Conservation (phyloP, 2,888 invertebrate species). For the Drosophila paramelanica region DNA sequence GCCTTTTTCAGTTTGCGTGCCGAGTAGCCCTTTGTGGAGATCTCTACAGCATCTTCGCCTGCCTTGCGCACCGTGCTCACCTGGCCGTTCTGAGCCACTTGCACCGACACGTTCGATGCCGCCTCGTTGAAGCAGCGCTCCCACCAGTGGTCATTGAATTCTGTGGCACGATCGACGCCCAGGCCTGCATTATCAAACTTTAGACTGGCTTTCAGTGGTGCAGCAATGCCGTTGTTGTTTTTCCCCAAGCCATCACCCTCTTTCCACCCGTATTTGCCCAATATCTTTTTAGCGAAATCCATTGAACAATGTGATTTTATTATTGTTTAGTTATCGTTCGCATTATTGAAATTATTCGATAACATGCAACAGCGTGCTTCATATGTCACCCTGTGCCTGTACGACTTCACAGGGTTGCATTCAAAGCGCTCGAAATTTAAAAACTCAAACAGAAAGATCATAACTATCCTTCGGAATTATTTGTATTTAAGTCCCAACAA, state of each 20-base stretch:
- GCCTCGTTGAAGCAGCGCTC: slow-evolving; percentile 91
- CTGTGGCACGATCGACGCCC: slow-evolving; percentile 90
- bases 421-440: slow-evolving; percentile 1
- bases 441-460: background rate
- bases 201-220: slow-evolving; percentile 91
- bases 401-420: slow-evolving; percentile 15
- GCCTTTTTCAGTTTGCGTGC: slow-evolving; percentile 69
- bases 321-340: slow-evolving; percentile 21
- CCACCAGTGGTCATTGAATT: slow-evolving; percentile 95
- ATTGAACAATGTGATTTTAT: slow-evolving; percentile 55
- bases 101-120: slow-evolving; percentile 88
- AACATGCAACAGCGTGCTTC: background rate
- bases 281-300: slow-evolving; percentile 83
- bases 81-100: slow-evolving; percentile 62
- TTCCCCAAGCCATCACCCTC: slow-evolving; percentile 90
- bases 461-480: background rate
- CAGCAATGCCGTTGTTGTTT: slow-evolving; percentile 90
- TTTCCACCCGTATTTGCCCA: slow-evolving; percentile 84
- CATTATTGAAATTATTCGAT: slow-evolving; percentile 30
- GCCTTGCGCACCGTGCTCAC: slow-evolving; percentile 74
- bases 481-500: background rate
- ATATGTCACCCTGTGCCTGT: background rate
- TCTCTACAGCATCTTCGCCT: slow-evolving; percentile 80
- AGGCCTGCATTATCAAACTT: slow-evolving; percentile 92
- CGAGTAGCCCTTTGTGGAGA: slow-evolving; percentile 75